Evolutionary conservation across 2,888 invertebrate species (phyloP).

Genomic region (Melanargia galathea): DNA sequence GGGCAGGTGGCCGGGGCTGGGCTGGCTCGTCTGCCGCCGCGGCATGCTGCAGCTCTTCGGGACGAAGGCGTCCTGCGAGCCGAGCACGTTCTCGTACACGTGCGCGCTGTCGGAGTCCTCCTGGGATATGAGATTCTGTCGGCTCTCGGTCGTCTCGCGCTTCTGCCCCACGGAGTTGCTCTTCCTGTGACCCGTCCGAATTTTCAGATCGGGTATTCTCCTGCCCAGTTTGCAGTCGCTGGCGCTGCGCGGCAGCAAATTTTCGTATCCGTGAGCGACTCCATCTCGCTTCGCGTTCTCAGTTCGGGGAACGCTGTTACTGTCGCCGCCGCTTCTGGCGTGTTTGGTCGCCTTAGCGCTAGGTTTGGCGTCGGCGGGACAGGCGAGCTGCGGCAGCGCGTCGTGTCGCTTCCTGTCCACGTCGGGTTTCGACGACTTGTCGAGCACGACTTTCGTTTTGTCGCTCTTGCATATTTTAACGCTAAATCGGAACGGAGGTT

Average conservation of each 20-base stretch:
- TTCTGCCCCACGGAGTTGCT: conserved; percentile 75
- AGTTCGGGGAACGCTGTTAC: conserved; percentile 51
- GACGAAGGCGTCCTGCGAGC: conserved; percentile 58
- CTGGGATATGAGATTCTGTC: conserved; percentile 72
- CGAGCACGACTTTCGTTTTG: conserved; percentile 84
- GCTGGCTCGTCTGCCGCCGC: conserved; percentile 66
- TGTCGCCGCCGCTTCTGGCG: conserved; percentile 47
- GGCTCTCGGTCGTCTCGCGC: conserved; percentile 73
- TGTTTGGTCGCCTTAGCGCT: conserved; percentile 62
- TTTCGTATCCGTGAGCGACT: conserved; percentile 65
- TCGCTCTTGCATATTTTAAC: conserved; percentile 89
- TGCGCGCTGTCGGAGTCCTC: conserved; percentile 70
- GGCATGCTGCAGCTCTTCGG: conserved; percentile 78
- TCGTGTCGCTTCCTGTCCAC: conserved; percentile 69
- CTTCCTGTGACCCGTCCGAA: conserved; percentile 67
- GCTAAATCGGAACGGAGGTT: conserved; percentile 93
- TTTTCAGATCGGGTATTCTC: conserved; percentile 59
- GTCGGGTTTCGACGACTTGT: conserved; percentile 80
- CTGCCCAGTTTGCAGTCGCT: conserved; percentile 73
- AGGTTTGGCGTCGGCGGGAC: conserved; percentile 56
- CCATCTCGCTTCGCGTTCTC: conserved; percentile 56
- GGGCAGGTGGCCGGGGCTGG: conserved; percentile 70
- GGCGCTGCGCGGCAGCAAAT: conserved; percentile 69
- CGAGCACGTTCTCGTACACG: conserved; percentile 73
- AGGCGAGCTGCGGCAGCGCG: conserved; percentile 49